A percentile compares a stretch with the other conserved stretches of the same genome.
Evolutionary conservation across 2,888 invertebrate species (phyloP).

Genomic region (Agelastica alni): DNA sequence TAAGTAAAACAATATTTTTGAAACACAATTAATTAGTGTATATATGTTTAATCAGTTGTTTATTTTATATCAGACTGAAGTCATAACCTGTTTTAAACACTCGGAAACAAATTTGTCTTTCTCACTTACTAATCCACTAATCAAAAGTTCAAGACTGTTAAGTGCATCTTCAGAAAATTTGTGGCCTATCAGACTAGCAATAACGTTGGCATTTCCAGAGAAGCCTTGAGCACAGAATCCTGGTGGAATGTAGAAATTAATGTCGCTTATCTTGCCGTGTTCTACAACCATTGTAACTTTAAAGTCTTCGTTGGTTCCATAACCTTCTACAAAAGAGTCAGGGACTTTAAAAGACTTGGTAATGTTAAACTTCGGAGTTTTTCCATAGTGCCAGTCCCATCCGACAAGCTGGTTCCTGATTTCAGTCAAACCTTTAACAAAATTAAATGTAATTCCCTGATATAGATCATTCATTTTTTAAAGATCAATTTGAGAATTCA

Average conservation of each 20-base stretch:
- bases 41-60: too few relatives aligned
- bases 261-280: constrained; percentile 68
- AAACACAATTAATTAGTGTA: too few relatives aligned
- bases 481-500: background rate
- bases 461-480: too few relatives aligned
- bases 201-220: constrained; percentile 65
- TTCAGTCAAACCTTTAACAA: constrained; percentile 66
- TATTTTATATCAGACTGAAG: constrained; percentile 56
- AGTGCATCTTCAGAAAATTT: constrained; percentile 68
- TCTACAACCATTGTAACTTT: constrained; percentile 68
- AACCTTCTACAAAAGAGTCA: constrained; percentile 55
- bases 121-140: constrained; percentile 46
- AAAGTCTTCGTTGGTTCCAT: constrained; percentile 59
- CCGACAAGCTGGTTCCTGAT: constrained; percentile 70
- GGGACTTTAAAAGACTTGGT: constrained; percentile 68
- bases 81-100: constrained; percentile 67
- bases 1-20: too few relatives aligned
- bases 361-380: constrained; percentile 82
- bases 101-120: constrained; percentile 67
- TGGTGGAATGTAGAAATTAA: constrained; percentile 67
- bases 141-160: constrained; percentile 60
- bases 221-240: constrained; percentile 65
- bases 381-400: constrained; percentile 90
- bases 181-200: constrained; percentile 68
- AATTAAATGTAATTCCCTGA: too few relatives aligned